Conservation (phyloP, 1,140 invertebrate genomes). For the Lordiphosa clarofinis region DNA sequence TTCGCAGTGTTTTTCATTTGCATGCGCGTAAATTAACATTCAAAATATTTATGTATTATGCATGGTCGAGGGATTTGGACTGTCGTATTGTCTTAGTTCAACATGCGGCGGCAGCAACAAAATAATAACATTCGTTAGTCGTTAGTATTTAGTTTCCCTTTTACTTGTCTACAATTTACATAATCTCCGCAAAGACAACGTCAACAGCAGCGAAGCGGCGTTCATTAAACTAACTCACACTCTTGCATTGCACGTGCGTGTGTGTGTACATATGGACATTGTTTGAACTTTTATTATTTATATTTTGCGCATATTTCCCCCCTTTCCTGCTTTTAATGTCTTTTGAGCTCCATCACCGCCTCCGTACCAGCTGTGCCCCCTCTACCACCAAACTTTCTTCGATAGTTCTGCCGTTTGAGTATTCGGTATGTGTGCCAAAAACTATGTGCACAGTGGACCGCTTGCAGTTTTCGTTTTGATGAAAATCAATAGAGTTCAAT, state of each 20-base stretch:
- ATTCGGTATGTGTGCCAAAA: slow-evolving; percentile 70
- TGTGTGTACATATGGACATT: slow-evolving; percentile 9
- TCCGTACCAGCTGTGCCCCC: background rate
- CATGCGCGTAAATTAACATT: slow-evolving; percentile 27
- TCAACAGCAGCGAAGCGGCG: slow-evolving; percentile 41
- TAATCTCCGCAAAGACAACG: slow-evolving; percentile 65
- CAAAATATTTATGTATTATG: slow-evolving; percentile 28
- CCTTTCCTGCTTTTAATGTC: slow-evolving; percentile 29
- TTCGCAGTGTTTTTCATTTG: slow-evolving; percentile 37
- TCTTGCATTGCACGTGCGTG: slow-evolving; percentile 5
- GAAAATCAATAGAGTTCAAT: background rate
- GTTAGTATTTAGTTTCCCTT: slow-evolving; percentile 72
- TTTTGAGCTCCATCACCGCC: slow-evolving; percentile 24
- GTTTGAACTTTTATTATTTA: slow-evolving; percentile 46
- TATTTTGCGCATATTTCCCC: slow-evolving; percentile 43
- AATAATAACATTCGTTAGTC: slow-evolving; percentile 10
- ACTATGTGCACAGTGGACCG: slow-evolving; percentile 20
- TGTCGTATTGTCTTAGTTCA: slow-evolving; percentile 20
- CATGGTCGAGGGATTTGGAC: slow-evolving; percentile 25
- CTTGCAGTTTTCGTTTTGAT: background rate
- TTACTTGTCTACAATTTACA: slow-evolving; percentile 73
- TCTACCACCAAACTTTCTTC: slow-evolving; percentile 18
- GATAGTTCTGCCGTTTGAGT: slow-evolving; percentile 57
- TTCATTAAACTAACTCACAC: slow-evolving; percentile 57
- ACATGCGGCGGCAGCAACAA: slow-evolving; percentile 7